Evolutionary conservation across 2,888 invertebrate species (phyloP).

Genomic region (Amiota minor): DNA sequence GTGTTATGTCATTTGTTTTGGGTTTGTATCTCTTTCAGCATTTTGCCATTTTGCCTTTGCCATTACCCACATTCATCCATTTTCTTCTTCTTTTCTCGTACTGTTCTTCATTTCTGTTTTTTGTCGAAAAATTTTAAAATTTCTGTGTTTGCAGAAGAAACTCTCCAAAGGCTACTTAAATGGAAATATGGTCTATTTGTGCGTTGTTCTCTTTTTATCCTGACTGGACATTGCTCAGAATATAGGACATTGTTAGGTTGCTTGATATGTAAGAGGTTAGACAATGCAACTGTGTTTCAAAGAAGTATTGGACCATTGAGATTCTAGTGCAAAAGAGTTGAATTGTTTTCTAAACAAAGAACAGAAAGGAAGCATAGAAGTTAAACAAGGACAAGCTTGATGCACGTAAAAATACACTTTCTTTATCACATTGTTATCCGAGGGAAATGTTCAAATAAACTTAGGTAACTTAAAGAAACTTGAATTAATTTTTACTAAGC

Average conservation of each 20-base stretch:
- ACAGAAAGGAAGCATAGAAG: background rate
- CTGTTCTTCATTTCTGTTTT: background rate
- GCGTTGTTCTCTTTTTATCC: background rate
- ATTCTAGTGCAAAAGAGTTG: background rate
- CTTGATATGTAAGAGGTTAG: background rate
- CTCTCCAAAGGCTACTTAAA: constrained; percentile 25
- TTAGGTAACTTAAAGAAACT: too few relatives aligned
- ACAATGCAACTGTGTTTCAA: background rate
- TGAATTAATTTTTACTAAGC: too few relatives aligned
- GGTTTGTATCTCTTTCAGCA: too few relatives aligned
- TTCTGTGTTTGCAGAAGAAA: background rate
- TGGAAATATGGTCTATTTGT: constrained; percentile 10
- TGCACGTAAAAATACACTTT: too few relatives aligned
- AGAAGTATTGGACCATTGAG: constrained; percentile 15
- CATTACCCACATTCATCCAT: background rate
- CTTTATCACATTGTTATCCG: too few relatives aligned
- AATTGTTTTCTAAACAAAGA: background rate
- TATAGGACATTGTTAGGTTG: constrained; percentile 16
- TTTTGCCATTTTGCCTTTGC: too few relatives aligned
- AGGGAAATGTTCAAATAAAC: too few relatives aligned
- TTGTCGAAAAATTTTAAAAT: constrained; percentile 25
- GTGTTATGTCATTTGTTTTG: too few relatives aligned
- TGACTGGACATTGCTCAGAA: background rate
- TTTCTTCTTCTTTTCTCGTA: background rate
- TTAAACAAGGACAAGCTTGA: too few relatives aligned